A percentile compares a stretch with the other conserved stretches of the same genome.
These are phyloP conservation scores for Choristoneura rosaceana DNA, from an alignment of 2,888 invertebrate genomes.

Conservation along the genomic window DNA sequence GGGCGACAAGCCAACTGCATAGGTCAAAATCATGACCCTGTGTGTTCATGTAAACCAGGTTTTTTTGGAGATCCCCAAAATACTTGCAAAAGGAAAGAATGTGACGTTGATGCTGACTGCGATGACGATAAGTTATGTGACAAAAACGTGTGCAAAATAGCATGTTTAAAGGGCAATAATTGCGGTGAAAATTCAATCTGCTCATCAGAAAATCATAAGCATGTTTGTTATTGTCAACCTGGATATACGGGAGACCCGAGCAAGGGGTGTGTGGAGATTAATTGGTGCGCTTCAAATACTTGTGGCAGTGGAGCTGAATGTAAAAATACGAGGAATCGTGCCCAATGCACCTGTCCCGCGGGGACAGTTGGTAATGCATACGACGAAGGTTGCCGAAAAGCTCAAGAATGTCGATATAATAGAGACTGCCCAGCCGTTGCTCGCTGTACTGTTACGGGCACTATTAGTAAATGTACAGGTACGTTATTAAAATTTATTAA, in stretches of 20 bases:
- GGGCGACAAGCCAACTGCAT: slow-evolving; percentile 93
- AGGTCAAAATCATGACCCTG: slow-evolving; percentile 89
- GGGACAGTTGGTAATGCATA: slow-evolving; percentile 95
- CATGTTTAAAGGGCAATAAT: slow-evolving; percentile 92
- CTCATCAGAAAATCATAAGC: slow-evolving; percentile 92
- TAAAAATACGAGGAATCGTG: slow-evolving; percentile 91
- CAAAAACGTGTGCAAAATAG: slow-evolving; percentile 93
- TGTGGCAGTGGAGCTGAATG: slow-evolving; percentile 93
- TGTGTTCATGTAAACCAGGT: slow-evolving; percentile 92
- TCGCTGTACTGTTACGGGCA: slow-evolving; percentile 89
- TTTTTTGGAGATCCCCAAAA: slow-evolving; percentile 93
- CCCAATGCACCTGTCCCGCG: slow-evolving; percentile 91
- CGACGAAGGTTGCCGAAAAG: slow-evolving; percentile 91
- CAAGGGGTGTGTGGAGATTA: slow-evolving; percentile 89
- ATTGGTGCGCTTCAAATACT: slow-evolving; percentile 91
- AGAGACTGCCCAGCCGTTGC: slow-evolving; percentile 93
- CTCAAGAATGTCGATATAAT: slow-evolving; percentile 92
- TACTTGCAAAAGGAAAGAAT: slow-evolving; percentile 93
- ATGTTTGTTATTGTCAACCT: slow-evolving; percentile 92
- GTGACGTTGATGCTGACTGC: slow-evolving; percentile 89
- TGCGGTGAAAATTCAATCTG: slow-evolving; percentile 95
- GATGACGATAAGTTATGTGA: slow-evolving; percentile 94
- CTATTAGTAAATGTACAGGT: slow-evolving; percentile 92
- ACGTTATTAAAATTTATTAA: slow-evolving; percentile 34
- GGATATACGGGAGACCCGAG: slow-evolving; percentile 93